Evolutionary conservation across 1,140 invertebrate species (phyloP).

Genomic region (Delia radicum): DNA sequence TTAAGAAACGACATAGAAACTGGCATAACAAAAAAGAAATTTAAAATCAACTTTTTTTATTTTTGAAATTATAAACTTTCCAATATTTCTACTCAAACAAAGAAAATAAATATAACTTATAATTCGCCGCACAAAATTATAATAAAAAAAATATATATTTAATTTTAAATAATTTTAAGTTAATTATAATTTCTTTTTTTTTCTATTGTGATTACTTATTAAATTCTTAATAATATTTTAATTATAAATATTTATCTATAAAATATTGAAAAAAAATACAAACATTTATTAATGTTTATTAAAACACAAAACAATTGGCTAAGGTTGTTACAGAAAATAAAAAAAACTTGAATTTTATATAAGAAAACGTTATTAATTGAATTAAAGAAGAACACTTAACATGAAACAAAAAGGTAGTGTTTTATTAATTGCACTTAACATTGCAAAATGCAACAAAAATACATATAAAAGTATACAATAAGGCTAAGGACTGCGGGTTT

Average conservation of each 20-base stretch:
- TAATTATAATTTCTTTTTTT: neutral
- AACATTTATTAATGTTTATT: no score
- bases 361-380: neutral
- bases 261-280: no score
- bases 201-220: neutral
- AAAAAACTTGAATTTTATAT: neutral
- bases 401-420: neutral
- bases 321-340: neutral
- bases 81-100: no score
- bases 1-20: neutral
- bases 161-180: neutral
- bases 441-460: neutral
- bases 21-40: neutral
- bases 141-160: neutral
- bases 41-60: neutral
- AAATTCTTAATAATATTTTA: neutral
- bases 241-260: no score
- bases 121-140: neutral
- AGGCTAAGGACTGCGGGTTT: neutral
- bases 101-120: neutral
- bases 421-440: neutral
- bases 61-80: no score
- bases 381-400: neutral
- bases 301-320: neutral
- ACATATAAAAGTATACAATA: neutral